Evolutionary conservation across 2,797 vertebrate species (phyloP), one percentile per base, ranked within the genome.

Genomic region (Scomberomorus guttatus): DNA sequence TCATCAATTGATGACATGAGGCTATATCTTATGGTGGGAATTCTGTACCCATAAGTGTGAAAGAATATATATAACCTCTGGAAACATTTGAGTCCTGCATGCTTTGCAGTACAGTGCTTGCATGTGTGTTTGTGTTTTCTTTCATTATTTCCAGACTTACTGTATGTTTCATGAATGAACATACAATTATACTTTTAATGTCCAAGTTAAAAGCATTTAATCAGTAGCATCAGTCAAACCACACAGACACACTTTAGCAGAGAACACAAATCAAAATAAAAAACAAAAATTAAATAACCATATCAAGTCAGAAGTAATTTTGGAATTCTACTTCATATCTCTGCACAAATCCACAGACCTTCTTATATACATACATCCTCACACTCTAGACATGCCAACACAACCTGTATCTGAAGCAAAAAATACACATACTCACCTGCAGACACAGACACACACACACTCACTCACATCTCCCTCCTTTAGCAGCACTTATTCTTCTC

Each of bases 401-500:
- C 7, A 59, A 27, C 39, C 24, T 62, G 18, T 24, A 59, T 18
- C 52, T 18, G 1, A 39, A 25, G 66, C 27, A 37, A 48, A 17
- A 17, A 48, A 18, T 15, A 59, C 20, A 58, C 27, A n/a, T 51
- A 57, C 42, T 44, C 34, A 57, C 44, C 62, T 42, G 55, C 24
- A 64, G 10, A 25, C 25, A 54, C 32, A 52, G 32, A 5, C 14
- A 27, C 18, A n/a, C 9, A 42, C 37, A 55, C 20, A 42, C n/a
- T n/a, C 27, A 50, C 20, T 34, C 29, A 46, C 59, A 54, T 8
- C 8, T 56, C 17, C 13, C 25, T 60, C 15, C 29, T 52, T 56
- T 24, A 66, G 64, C 60, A 72, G 71, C 63, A 75, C 25, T 78
- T 82, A 73, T 65, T 72, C 62, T 57, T 77, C 64, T 50, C 65